Percentiles rank a stretch among this genome's conserved stretches.
phyloP scores from a whole-genome alignment of 1,140 invertebrate genomes.

The Drosophila setifemur region DNA sequence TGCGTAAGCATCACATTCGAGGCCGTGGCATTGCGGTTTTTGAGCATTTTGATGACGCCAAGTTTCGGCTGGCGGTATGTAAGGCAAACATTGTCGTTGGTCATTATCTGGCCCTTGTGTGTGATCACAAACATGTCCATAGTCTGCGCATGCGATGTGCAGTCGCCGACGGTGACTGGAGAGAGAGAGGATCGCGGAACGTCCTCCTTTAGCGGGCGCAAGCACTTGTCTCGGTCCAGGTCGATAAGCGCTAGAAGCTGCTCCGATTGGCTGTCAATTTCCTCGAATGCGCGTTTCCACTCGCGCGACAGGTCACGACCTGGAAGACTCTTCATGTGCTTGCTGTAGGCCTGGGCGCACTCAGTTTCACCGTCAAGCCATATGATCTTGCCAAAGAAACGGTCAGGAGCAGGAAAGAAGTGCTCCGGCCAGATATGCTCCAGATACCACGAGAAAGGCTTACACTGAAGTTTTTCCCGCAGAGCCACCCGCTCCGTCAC shows the following conservation, averaged over 20 bases:
- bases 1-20: slow-evolving; percentile 72
- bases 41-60: slow-evolving; percentile 57
- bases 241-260: slow-evolving; percentile 63
- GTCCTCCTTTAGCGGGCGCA: slow-evolving; percentile 62
- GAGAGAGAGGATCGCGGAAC: slow-evolving; percentile 76
- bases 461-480: slow-evolving; percentile 91
- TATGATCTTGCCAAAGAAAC: slow-evolving; percentile 91
- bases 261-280: slow-evolving; percentile 62
- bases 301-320: slow-evolving; percentile 59
- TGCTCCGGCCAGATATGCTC: slow-evolving; percentile 95
- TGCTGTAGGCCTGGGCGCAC: slow-evolving; percentile 66
- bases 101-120: slow-evolving; percentile 84
- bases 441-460: slow-evolving; percentile 97
- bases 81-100: slow-evolving; percentile 78
- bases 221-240: slow-evolving; percentile 69
- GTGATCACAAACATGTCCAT: slow-evolving; percentile 91
- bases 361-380: slow-evolving; percentile 81
- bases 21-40: slow-evolving; percentile 62
- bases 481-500: slow-evolving; percentile 87
- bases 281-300: slow-evolving; percentile 69
- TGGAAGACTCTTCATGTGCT: slow-evolving; percentile 70
- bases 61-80: slow-evolving; percentile 66
- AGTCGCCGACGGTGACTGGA: slow-evolving; percentile 84
- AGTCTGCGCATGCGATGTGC: slow-evolving; percentile 82
- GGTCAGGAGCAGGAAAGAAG: slow-evolving; percentile 92